phyloP scores from a whole-genome alignment of 2,888 invertebrate genomes.

The Quadriops clusia region DNA sequence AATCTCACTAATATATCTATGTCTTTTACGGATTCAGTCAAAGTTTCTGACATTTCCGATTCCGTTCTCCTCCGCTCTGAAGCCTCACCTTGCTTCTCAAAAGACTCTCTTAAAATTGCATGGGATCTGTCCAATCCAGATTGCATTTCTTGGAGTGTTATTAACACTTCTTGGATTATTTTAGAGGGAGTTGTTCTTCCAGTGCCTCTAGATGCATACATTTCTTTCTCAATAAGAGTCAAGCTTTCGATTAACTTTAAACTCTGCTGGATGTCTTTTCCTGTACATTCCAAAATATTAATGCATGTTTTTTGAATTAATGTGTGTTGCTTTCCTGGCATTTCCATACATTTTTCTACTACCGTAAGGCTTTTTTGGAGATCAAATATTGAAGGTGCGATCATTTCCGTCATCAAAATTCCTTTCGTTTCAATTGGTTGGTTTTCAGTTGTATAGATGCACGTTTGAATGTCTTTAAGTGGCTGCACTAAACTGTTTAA shows the following conservation, averaged over 20 bases:
- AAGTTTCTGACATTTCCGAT: slow-evolving; percentile 17
- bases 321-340: slow-evolving; percentile 54
- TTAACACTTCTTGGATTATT: slow-evolving; percentile 38
- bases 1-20: slow-evolving; percentile 28
- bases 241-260: slow-evolving; percentile 43
- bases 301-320: slow-evolving; percentile 57
- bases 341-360: slow-evolving; percentile 56
- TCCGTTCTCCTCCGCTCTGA: slow-evolving; percentile 11
- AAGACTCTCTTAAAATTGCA: slow-evolving; percentile 22
- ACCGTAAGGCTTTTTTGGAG: slow-evolving; percentile 54
- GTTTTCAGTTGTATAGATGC: slow-evolving; percentile 42
- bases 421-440: slow-evolving; percentile 35
- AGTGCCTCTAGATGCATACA: slow-evolving; percentile 28
- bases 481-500: slow-evolving; percentile 50
- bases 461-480: slow-evolving; percentile 50
- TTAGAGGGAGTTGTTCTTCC: slow-evolving; percentile 34
- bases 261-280: slow-evolving; percentile 43
- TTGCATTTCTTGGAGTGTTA: slow-evolving; percentile 48
- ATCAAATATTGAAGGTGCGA: slow-evolving; percentile 47
- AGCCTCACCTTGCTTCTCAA: slow-evolving; percentile 15
- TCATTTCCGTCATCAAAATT: slow-evolving; percentile 43
- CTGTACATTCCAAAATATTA: slow-evolving; percentile 50
- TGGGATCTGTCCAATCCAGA: slow-evolving; percentile 37
- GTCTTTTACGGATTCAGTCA: slow-evolving; percentile 22
- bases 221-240: slow-evolving; percentile 37